A percentile compares a stretch with the other conserved stretches of the same genome.
Conservation (phyloP, 2,113 vertebrate genomes). For the Amphilophus citrinellus region DNA sequence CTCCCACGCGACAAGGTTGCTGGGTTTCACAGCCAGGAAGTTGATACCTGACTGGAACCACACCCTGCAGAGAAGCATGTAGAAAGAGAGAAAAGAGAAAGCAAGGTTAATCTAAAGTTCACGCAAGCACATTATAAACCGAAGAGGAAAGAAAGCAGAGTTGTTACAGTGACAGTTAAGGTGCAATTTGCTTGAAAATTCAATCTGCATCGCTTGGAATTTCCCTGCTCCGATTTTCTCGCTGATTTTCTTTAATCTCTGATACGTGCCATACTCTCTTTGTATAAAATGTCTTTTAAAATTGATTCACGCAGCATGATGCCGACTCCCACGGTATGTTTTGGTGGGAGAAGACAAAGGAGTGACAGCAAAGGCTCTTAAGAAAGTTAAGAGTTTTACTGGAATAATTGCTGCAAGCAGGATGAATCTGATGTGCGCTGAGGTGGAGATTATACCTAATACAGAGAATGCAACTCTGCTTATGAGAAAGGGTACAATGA, state of each 20-base stretch:
- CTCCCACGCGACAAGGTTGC: conserved; percentile 89
- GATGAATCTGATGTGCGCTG: not conserved
- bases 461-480: not conserved
- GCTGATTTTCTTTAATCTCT: conserved; percentile 63
- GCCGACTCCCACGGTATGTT: conserved; percentile 39
- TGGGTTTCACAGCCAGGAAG: conserved; percentile 87
- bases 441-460: not conserved
- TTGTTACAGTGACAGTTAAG: conserved; percentile 41
- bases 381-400: conserved; percentile 32
- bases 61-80: conserved; percentile 80
- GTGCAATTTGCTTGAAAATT: conserved; percentile 43
- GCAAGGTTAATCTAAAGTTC: conserved; percentile 48
- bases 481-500: not conserved
- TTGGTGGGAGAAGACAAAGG: conserved; percentile 38
- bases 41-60: conserved; percentile 89
- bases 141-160: conserved; percentile 13
- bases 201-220: conserved; percentile 45
- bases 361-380: conserved; percentile 35
- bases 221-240: conserved; percentile 50
- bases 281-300: conserved; percentile 56
- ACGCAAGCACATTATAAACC: conserved; percentile 34
- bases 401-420: not conserved
- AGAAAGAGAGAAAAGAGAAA: not conserved
- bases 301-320: conserved; percentile 46
- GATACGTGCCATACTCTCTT: conserved; percentile 43